A percentile compares a stretch with the other conserved stretches of the same genome.
phyloP scores from a whole-genome alignment of 2,113 vertebrate genomes.

The Thunnus maccoyii region DNA sequence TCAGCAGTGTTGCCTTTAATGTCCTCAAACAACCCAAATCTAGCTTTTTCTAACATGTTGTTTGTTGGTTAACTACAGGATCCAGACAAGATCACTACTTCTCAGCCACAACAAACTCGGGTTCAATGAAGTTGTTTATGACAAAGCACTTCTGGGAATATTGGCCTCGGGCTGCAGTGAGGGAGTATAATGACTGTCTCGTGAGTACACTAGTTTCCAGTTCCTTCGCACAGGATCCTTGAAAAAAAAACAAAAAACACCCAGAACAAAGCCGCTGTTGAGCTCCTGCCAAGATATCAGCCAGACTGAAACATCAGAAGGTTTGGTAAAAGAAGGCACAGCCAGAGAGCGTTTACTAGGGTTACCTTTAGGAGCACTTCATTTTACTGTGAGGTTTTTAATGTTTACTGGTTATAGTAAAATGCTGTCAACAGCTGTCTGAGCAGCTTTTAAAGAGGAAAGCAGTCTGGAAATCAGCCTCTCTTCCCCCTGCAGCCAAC shows the following conservation, averaged over 20 bases:
- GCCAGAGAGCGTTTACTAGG: not conserved
- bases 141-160: slow-evolving; percentile 26
- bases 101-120: not conserved
- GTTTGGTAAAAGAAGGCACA: not conserved
- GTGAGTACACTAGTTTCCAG: slow-evolving; percentile 39
- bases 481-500: not conserved
- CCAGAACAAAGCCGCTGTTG: slow-evolving; percentile 44
- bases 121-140: slow-evolving; percentile 7
- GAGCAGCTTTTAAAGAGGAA: not conserved
- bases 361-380: not conserved
- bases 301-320: slow-evolving; percentile 18
- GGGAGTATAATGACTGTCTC: slow-evolving; percentile 31
- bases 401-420: not conserved
- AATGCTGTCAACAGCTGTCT: slow-evolving; percentile 18
- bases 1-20: not conserved
- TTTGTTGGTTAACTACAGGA: slow-evolving; percentile 5
- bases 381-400: not conserved
- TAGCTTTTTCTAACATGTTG: not conserved
- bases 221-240: slow-evolving; percentile 16
- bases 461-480: not conserved
- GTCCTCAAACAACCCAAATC: too few relatives aligned
- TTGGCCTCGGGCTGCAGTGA: not conserved
- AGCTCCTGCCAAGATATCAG: slow-evolving; percentile 24
- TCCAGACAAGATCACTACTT: not conserved
- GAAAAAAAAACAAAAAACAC: not conserved